A percentile compares a stretch with the other conserved stretches of the same genome.
Evolutionary conservation across 2,113 vertebrate species (phyloP).

Genomic region (Hemiprocne comata): DNA sequence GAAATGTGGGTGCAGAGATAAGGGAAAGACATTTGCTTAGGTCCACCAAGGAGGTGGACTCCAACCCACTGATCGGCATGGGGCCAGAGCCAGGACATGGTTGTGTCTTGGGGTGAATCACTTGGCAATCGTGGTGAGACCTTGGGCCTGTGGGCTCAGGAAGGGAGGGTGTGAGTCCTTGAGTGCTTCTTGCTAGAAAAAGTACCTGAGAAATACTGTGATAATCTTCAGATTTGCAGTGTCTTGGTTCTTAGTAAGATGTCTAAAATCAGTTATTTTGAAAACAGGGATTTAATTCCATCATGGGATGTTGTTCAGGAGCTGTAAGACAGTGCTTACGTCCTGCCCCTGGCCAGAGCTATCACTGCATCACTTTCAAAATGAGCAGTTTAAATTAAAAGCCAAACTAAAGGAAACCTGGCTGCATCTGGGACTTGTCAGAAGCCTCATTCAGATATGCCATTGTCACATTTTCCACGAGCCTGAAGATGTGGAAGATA

Average conservation of each 20-base stretch:
- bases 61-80: accelerated
- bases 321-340: not conserved
- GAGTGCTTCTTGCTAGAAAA: not conserved
- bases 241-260: not conserved
- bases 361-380: constrained; percentile 11
- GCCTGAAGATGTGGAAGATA: constrained; percentile 46
- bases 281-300: not conserved
- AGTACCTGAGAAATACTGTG: not conserved
- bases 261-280: not conserved
- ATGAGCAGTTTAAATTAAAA: constrained; percentile 48
- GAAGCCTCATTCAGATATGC: constrained; percentile 18
- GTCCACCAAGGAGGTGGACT: not conserved
- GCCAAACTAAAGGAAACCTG: constrained; percentile 10
- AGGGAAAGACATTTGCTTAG: not conserved
- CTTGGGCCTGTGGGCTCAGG: accelerated
- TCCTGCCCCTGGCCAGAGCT: not conserved
- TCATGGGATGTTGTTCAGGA: not conserved
- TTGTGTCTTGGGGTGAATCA: accelerated
- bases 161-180: not conserved
- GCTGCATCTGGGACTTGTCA: constrained; percentile 50
- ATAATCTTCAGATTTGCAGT: not conserved
- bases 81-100: accelerated
- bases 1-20: not conserved
- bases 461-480: constrained; percentile 42
- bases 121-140: accelerated